A percentile compares a stretch with the other conserved stretches of the same genome.
Evolutionary conservation across 2,888 invertebrate species (phyloP).

Genomic region (Timema podura): DNA sequence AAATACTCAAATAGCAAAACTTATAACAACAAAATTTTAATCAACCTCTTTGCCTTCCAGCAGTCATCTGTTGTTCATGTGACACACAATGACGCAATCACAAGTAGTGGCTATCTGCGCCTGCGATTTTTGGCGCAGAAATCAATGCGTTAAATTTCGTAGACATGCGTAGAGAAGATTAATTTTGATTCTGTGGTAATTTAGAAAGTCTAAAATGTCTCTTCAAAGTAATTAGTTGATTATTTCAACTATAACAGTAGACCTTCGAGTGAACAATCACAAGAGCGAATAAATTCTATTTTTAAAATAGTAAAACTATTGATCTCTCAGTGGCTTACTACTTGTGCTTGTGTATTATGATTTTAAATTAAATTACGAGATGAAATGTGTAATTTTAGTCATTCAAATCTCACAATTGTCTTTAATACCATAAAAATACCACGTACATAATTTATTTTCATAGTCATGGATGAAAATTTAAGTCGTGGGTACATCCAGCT

Average conservation of each 20-base stretch:
- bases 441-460: neutral
- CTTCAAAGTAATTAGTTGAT: too few relatives aligned
- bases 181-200: constrained; percentile 16
- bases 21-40: neutral
- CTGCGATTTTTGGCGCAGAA: constrained; percentile 42
- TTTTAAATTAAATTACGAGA: too few relatives aligned
- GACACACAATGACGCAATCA: constrained; percentile 19
- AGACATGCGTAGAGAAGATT: constrained; percentile 29
- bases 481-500: constrained; percentile 61
- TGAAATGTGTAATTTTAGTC: too few relatives aligned
- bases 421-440: neutral
- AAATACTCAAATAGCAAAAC: neutral
- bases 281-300: neutral
- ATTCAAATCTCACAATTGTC: neutral
- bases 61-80: constrained; percentile 11
- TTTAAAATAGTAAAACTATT: too few relatives aligned
- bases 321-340: too few relatives aligned
- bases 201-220: too few relatives aligned
- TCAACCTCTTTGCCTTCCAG: neutral
- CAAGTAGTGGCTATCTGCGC: constrained; percentile 20
- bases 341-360: too few relatives aligned
- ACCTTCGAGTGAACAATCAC: too few relatives aligned
- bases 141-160: constrained; percentile 41
- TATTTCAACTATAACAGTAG: too few relatives aligned
- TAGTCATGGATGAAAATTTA: constrained; percentile 59